A percentile compares a stretch with the other conserved stretches of the same genome.
phyloP scores from a whole-genome alignment of 1,140 invertebrate genomes.

The Nymphalis io region DNA sequence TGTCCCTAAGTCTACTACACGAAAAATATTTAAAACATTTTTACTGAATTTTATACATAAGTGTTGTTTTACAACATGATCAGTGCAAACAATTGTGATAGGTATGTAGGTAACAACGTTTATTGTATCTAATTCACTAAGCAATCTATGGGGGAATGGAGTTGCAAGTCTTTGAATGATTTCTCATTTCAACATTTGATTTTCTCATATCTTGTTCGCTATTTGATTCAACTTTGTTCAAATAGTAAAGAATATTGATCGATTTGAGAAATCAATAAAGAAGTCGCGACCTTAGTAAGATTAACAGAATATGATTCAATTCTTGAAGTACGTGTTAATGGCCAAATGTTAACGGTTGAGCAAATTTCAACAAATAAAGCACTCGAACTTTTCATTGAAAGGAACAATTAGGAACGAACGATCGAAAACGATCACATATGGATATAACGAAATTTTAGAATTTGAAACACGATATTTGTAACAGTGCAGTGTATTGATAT shows the following conservation, averaged over 20 bases:
- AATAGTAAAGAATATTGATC: not conserved
- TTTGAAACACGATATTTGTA: slow-evolving; percentile 55
- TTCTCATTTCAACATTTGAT: slow-evolving; percentile 18
- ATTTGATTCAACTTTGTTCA: slow-evolving; percentile 2
- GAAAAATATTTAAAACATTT: slow-evolving; percentile 28
- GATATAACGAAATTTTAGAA: slow-evolving; percentile 63
- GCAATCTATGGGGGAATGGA: slow-evolving; percentile 18
- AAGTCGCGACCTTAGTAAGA: not conserved
- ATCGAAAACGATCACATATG: slow-evolving; percentile 55
- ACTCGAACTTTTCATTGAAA: slow-evolving; percentile 56
- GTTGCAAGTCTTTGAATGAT: slow-evolving; percentile 9
- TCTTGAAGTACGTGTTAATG: slow-evolving; percentile 1
- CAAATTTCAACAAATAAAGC: slow-evolving; percentile 69
- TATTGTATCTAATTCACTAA: slow-evolving; percentile 27
- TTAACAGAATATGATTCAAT: not conserved
- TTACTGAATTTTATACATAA: slow-evolving; percentile 28
- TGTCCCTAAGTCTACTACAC: slow-evolving; percentile 30
- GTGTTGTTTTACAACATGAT: slow-evolving; percentile 44
- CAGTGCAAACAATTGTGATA: slow-evolving; percentile 59
- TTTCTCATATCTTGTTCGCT: slow-evolving; percentile 3
- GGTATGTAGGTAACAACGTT: slow-evolving; percentile 58
- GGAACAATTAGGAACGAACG: slow-evolving; percentile 71
- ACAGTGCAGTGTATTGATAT: slow-evolving; percentile 68
- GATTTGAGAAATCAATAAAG: slow-evolving; percentile 20
- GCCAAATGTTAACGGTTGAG: slow-evolving; percentile 66